Base-by-base conservation (phyloP, 2,113 vertebrate genomes). In the Stercorarius parasiticus region DNA sequence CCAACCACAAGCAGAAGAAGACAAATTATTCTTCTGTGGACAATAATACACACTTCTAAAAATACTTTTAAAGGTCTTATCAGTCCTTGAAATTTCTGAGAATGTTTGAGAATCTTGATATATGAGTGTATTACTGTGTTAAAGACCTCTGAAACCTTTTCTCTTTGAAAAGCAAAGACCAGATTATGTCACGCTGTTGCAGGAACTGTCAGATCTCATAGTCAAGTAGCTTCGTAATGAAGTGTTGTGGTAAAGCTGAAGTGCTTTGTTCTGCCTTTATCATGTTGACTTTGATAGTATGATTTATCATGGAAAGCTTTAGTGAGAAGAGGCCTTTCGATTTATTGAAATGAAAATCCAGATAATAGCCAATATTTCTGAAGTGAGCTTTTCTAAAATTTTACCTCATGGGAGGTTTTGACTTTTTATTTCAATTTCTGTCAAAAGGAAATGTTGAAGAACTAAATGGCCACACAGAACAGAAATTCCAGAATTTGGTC, bases 61-160 rank as follows among this genome's bases (percentile, higher is more conserved):
- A 96, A 92, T 95, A 95, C 23, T 92, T 83, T 43, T 11, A 65
- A 38, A 58, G 49, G 82, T 42, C 76, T 92, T 95, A 92, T 77
- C 62, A 53, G 93, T 80, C 91, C 93, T 95, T 95, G 58, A 93
- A 93, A 83, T 88, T 88, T 90, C 80, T 90, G n/a, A 92, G 82
- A 83, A 86, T 76, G 40, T 69, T 92, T 82, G 36, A 83, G 86
- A 80, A 69, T 83, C 53, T 43, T 88, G 64, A 83, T 80, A 58
- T 50, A 66, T 58, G 71, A 77, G 11, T 53, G 4, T 42, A 29
- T 71, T 64, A 58, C 49, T 76, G 27, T 27, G 27, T 72, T 69
- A 85, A 88, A 91, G 74, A 42, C 18, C 66, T 72, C 70, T 85
- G 66, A 72, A 85, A 80, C 72, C 7, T 47, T 85, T 94, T 74